Percentiles rank a stretch among this genome's conserved stretches.
These are phyloP conservation scores for Myotis vivesi DNA, from an alignment of 2,797 vertebrate genomes.

Conservation along the genomic window DNA sequence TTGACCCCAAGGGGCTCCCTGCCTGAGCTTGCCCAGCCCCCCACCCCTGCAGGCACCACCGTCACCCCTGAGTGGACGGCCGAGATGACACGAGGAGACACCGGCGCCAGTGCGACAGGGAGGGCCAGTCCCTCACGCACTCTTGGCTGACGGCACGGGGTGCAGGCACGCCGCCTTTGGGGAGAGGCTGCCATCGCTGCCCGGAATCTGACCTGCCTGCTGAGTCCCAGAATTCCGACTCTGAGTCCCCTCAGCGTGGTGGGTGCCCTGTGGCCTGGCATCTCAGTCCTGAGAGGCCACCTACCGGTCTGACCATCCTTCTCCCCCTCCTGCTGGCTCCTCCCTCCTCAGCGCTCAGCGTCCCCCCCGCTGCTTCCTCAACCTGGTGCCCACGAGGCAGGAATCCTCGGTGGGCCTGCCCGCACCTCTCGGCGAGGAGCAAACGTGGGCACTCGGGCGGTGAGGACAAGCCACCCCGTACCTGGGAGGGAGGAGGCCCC, in stretches of 20 bases:
- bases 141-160: neutral
- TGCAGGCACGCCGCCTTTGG: neutral
- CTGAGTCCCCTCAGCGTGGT: neutral
- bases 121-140: fast-evolving
- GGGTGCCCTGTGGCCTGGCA: fast-evolving
- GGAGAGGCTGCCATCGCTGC: neutral
- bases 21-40: neutral
- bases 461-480: no score
- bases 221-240: neutral
- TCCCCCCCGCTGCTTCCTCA: neutral
- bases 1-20: neutral
- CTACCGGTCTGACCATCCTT: fast-evolving
- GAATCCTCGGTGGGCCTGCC: no score
- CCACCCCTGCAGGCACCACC: fast-evolving
- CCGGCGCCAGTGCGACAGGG: neutral
- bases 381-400: fast-evolving
- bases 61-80: no score
- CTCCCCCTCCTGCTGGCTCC: neutral
- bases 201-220: neutral
- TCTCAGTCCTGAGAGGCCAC: fast-evolving
- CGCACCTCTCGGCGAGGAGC: neutral
- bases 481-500: fast-evolving
- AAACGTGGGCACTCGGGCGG: fast-evolving
- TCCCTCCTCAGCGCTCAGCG: fast-evolving
- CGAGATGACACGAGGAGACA: fast-evolving